Conservation (phyloP, 2,797 vertebrate genomes). For the Thalassophryne amazonica region DNA sequence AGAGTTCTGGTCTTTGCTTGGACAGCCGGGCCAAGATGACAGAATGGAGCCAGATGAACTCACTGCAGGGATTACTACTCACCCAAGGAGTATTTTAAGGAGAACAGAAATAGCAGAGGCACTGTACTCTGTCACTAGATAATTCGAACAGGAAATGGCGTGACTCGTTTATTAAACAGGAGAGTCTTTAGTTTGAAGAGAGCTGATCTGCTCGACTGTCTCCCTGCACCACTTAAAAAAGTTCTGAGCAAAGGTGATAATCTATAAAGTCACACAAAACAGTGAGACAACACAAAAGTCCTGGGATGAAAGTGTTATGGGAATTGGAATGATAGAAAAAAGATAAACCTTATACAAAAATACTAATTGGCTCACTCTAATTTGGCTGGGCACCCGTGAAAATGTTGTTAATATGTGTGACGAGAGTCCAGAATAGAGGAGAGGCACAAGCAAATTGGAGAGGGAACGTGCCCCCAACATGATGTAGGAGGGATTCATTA, state of each 20-base stretch:
- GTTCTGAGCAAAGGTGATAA: too few species aligned
- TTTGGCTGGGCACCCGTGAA: constrained; percentile 52
- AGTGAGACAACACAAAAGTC: too few species aligned
- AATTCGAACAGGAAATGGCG: not conserved
- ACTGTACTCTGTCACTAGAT: not conserved
- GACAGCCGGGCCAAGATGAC: constrained; percentile 50
- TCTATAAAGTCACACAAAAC: too few species aligned
- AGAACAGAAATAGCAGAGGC: constrained; percentile 22
- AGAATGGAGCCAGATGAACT: constrained; percentile 63
- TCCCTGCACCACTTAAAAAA: too few species aligned
- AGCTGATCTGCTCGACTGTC: too few species aligned
- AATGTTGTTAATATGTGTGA: constrained; percentile 57
- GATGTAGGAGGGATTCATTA: not conserved
- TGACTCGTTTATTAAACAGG: not conserved
- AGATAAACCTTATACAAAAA: constrained; percentile 18
- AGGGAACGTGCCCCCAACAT: too few species aligned
- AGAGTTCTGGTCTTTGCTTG: constrained; percentile 36
- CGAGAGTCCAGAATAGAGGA: too few species aligned
- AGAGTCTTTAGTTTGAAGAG: too few species aligned
- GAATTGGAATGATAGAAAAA: not conserved
- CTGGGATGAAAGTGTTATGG: too few species aligned
- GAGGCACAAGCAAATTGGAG: too few species aligned
- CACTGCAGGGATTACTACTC: constrained; percentile 40
- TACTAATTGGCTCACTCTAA: constrained; percentile 27
- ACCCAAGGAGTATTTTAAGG: constrained; percentile 37